Evolutionary conservation across 2,888 invertebrate species (phyloP), one percentile per base, ranked within the genome.

Genomic region (Hyposoter didymator): DNA sequence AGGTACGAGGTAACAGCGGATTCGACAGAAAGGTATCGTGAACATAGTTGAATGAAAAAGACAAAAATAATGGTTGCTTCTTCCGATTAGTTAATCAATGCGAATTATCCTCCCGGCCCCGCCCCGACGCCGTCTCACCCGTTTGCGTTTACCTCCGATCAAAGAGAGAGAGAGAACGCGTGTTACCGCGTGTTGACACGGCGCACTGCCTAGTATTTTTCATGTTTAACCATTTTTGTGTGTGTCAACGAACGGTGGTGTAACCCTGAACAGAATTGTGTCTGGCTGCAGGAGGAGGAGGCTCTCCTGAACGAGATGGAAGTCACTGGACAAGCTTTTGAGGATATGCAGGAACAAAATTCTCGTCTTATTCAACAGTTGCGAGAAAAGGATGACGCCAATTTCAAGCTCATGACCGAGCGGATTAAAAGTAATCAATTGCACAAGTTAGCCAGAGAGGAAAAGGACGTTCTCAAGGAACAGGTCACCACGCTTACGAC

Each of bases 291-390:
- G 96, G 99, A 99, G 93, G 99, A 99, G 94, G 99, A 99, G 92
- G 99, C 99, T 0, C 95, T 99, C 74, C 95, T 99, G 19, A 99
- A 98, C 93, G 99, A 99, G 94, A 99, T 99, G 98, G 99, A 99
- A 93, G 99, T 99, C 3, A 99, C 99, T 0, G 99, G 99, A 0
- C 99, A 99, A 94, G 99, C 99, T 0, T 99, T 99, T 92, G 99
- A 99, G 93, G 99, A 99, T 92, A 99, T 99, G 99, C 99, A 99
- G 94, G 99, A 99, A 91, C 99, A 99, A 94, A 99, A 99, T 94
- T 98, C 98, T 0, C 95, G 99, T 52, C 95, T 99, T 28, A 97
- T 99, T 75, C 99, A 99, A 90, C 99, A 99, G 94, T 94, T 99
- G 82, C 95, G 99, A 2, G 99, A 99, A 94, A 99, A 99, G 91